Evolutionary conservation across 2,888 invertebrate species (phyloP).

Genomic region (Drosophila tripunctata): DNA sequence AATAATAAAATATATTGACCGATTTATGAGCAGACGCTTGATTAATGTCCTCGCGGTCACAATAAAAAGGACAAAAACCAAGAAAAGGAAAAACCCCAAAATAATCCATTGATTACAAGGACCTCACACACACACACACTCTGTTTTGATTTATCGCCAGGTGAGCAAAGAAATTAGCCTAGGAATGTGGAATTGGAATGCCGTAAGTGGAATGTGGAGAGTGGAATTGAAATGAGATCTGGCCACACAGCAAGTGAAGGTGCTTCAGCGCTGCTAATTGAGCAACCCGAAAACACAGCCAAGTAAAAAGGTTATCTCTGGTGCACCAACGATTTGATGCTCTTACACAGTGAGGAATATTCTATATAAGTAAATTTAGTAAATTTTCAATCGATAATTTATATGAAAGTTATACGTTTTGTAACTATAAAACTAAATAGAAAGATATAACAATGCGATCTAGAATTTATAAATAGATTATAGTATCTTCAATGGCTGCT

Average conservation of each 20-base stretch:
- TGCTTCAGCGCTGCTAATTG: conserved; percentile 55
- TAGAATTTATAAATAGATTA: too few relatives aligned
- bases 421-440: too few relatives aligned
- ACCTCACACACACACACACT: conserved; percentile 58
- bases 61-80: conserved; percentile 23
- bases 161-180: conserved; percentile 54
- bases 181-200: conserved; percentile 38
- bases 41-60: conserved; percentile 43
- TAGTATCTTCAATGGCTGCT: too few relatives aligned
- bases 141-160: conserved; percentile 62
- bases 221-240: conserved; percentile 15
- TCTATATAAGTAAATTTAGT: too few relatives aligned
- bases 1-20: conserved; percentile 48
- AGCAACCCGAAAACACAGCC: conserved; percentile 20
- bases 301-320: too few relatives aligned
- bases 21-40: conserved; percentile 44
- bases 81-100: background rate
- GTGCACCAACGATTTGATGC: too few relatives aligned
- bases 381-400: too few relatives aligned
- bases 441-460: too few relatives aligned
- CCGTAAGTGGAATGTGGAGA: conserved; percentile 1
- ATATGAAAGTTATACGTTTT: too few relatives aligned
- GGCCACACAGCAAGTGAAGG: conserved; percentile 46
- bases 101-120: conserved; percentile 31
- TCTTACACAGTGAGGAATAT: too few relatives aligned